A percentile compares a stretch with the other conserved stretches of the same genome.
These are phyloP conservation scores for Poecilia velifera DNA, from an alignment of 2,797 vertebrate genomes.

Conservation along the genomic window DNA sequence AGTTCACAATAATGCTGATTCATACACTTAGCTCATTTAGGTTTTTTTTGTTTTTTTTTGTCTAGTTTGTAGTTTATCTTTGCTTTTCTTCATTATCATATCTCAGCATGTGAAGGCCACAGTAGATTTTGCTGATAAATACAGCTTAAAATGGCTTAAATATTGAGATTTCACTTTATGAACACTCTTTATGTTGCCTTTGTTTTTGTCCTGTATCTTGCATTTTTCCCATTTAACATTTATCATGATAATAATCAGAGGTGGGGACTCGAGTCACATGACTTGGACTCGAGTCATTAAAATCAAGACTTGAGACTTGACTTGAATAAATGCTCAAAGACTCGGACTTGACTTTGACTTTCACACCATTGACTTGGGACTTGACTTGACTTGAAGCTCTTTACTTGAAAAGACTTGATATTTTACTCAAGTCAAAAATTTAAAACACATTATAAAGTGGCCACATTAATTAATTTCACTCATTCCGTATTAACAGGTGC, in stretches of 20 bases:
- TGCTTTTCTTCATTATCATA: background rate
- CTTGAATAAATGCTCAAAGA: too few species aligned
- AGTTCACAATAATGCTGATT: slow-evolving; percentile 35
- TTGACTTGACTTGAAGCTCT: too few species aligned
- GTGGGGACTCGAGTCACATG: too few species aligned
- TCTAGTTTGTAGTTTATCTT: background rate
- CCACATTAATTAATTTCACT: too few species aligned
- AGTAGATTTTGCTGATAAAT: background rate
- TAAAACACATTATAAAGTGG: too few species aligned
- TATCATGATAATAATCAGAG: background rate
- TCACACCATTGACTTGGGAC: too few species aligned
- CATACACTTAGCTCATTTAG: background rate
- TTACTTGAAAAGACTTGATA: too few species aligned
- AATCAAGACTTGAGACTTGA: too few species aligned
- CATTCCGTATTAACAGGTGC: too few species aligned
- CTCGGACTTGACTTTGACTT: too few species aligned
- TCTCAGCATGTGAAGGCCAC: background rate
- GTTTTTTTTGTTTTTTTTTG: background rate
- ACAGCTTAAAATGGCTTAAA: background rate
- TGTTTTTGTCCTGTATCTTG: background rate
- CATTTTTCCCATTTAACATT: background rate
- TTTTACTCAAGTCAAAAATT: too few species aligned
- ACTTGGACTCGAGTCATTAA: too few species aligned
- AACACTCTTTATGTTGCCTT: background rate
- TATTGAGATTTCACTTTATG: background rate